phyloP scores from a whole-genome alignment of 2,888 invertebrate genomes.

The Ommatoiulus sabulosus region DNA sequence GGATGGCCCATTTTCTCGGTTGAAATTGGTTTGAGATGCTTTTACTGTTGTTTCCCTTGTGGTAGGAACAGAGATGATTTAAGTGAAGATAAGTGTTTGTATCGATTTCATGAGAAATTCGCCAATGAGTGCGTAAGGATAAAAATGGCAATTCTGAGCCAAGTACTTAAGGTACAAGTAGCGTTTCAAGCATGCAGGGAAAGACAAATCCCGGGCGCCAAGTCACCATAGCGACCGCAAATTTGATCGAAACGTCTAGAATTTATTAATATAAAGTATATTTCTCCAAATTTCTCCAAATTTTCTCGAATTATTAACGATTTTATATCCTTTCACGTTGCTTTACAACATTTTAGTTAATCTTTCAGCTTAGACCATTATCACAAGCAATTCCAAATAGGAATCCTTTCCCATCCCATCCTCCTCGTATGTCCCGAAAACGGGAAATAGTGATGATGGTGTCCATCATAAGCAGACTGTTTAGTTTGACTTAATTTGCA shows the following conservation, averaged over 20 bases:
- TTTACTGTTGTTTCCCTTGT: slow-evolving; percentile 34
- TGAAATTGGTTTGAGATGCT: slow-evolving; percentile 34
- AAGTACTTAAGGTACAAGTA: slow-evolving; percentile 27
- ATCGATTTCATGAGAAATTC: slow-evolving; percentile 16
- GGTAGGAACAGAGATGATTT: slow-evolving; percentile 7
- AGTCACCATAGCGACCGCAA: background rate
- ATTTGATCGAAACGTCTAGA: background rate
- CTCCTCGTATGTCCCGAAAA: too few species aligned
- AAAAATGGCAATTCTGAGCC: slow-evolving; percentile 15
- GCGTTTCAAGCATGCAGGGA: background rate
- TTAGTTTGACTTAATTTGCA: too few species aligned
- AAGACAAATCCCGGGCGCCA: background rate
- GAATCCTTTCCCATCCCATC: too few species aligned
- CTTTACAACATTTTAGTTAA: background rate
- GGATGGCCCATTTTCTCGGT: background rate
- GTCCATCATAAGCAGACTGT: too few species aligned
- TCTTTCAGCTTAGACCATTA: too few species aligned
- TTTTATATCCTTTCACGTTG: background rate
- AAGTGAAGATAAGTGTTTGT: slow-evolving; percentile 34
- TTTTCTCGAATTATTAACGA: background rate
- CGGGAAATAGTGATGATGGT: too few species aligned
- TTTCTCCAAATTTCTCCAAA: background rate
- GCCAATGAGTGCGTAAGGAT: slow-evolving; percentile 21
- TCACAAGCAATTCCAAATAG: background rate
- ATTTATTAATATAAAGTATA: background rate